Base-by-base conservation (phyloP, 2,888 invertebrate species). In the Aplocera efformata region DNA sequence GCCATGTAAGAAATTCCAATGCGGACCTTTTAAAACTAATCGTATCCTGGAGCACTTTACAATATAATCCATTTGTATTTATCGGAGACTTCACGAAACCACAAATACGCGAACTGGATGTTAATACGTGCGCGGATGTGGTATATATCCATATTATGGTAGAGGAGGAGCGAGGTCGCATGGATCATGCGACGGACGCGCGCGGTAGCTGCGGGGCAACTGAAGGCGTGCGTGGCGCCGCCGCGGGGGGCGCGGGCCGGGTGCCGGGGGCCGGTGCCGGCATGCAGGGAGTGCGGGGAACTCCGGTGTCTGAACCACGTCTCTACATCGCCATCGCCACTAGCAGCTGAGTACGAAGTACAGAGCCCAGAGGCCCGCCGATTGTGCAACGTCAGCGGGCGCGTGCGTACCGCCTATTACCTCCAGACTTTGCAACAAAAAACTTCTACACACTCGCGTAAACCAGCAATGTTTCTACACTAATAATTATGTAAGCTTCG, bases 61-160 rank as follows among this genome's bases (percentile, higher is more conserved):
- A 88, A 84, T 83, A 86, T 88, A 88, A 88, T 88, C 88, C 88
- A 86, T 88, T 85, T 85, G 72, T 77, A 80, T 70, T 86, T 86
- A 70, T 84, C 86, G 66, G 79, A 79, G 58, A 86, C 75, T 81
- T 84, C 80, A 71, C 84, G 82, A 64, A 88, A 85, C 86, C 88
- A 88, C 80, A 80, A 73, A 79, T 82, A 85, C 54, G 80, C 75
- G 69, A 85, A 86, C 72, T 81, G 78, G 79, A 75, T 81, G 78
- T 76, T 79, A 75, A 78, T 75, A 72, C 78, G 81, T 72, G 78
- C 77, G 79, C 82, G 81, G 68, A 74, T 85, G 74, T 85, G 79
- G 66, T 78, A 78, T 86, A 82, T 83, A 85, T 85, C 88, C 88
- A 88, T 88, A 88, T 83, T 86, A 85, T 76, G 76, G 63, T 65